These are phyloP conservation scores for Chionis minor DNA, from an alignment of 2,113 vertebrate species.

Conservation along the genomic window DNA sequence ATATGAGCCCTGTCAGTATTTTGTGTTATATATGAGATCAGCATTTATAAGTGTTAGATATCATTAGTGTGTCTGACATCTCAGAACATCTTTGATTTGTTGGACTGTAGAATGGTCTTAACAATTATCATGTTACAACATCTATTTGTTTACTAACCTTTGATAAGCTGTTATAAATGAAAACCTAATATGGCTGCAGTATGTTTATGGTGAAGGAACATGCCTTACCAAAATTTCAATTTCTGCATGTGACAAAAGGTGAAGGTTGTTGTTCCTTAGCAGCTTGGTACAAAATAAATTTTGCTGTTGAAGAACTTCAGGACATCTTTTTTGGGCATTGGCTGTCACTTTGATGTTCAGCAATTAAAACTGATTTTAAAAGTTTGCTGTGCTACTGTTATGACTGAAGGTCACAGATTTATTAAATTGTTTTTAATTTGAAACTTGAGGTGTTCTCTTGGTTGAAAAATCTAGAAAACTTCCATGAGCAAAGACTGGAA, in stretches of 20 bases:
- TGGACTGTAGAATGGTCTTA: background rate
- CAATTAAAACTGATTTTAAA: slow-evolving; percentile 46
- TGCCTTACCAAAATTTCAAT: background rate
- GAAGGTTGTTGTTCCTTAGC: background rate
- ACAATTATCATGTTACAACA: background rate
- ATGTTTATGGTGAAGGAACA: slow-evolving; percentile 67
- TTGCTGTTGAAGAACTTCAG: background rate
- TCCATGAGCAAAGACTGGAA: background rate
- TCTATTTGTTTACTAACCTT: background rate
- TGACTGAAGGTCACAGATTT: background rate
- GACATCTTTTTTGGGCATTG: background rate
- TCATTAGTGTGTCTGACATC: background rate
- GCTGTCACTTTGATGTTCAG: background rate
- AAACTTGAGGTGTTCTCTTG: background rate
- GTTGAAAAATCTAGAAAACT: background rate
- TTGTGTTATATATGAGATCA: background rate
- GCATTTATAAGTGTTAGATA: background rate
- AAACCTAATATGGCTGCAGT: background rate
- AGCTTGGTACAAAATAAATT: background rate
- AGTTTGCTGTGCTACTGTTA: slow-evolving; percentile 56
- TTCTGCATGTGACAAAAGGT: background rate
- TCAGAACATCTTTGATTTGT: background rate
- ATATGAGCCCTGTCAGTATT: background rate
- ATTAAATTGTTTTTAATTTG: background rate
- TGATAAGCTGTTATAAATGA: background rate